These are phyloP conservation scores for Artibeus lituratus DNA, from an alignment of 2,797 vertebrate genomes.

Conservation along the genomic window DNA sequence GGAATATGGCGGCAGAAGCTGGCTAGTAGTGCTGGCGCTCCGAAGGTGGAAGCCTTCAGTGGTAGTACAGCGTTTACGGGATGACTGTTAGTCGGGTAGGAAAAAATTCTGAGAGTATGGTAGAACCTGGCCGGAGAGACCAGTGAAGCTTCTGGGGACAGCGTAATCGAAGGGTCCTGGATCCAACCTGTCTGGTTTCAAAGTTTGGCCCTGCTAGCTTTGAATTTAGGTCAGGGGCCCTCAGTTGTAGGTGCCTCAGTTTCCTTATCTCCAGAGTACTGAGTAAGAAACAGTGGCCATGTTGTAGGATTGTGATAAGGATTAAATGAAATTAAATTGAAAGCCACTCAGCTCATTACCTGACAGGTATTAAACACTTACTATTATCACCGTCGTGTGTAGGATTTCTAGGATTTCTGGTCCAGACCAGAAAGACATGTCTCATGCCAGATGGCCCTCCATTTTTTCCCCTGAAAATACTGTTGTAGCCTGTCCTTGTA, in stretches of 20 bases:
- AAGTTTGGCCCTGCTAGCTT: neutral
- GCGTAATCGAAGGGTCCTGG: neutral
- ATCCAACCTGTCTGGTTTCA: neutral
- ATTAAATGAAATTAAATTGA: neutral
- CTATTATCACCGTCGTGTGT: neutral
- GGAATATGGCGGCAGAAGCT: neutral
- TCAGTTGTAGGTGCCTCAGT: neutral
- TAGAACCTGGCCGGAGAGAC: neutral
- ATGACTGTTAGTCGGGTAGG: conserved; percentile 27
- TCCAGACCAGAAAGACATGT: neutral
- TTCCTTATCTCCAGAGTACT: conserved; percentile 7
- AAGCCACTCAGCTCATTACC: neutral
- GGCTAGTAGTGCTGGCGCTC: neutral
- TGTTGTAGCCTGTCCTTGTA: neutral
- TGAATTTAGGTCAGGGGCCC: neutral
- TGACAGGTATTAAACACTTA: neutral
- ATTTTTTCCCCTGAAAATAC: neutral
- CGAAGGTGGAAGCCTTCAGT: conserved; percentile 42
- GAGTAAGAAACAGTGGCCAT: neutral
- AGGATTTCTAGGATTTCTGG: neutral
- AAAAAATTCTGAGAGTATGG: neutral
- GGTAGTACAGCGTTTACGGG: neutral
- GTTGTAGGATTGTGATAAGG: neutral
- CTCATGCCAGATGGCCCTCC: neutral
- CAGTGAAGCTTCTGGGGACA: neutral